Conservation (phyloP, 2,113 vertebrate species). For the Semicossyphus pulcher region DNA sequence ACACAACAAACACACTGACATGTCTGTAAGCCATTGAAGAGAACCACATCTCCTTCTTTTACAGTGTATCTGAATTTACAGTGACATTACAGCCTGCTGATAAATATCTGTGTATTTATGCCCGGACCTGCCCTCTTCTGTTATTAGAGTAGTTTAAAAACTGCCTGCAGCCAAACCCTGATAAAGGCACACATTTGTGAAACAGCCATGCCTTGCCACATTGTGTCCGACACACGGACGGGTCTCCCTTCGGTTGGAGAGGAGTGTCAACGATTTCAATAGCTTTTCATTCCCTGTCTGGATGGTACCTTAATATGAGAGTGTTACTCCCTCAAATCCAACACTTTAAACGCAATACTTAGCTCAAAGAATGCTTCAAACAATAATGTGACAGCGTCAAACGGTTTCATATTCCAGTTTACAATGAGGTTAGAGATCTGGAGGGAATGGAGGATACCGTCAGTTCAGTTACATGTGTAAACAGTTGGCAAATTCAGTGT, state of each 20-base stretch:
- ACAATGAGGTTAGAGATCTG: conserved; percentile 29
- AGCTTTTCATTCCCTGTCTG: conserved; percentile 21
- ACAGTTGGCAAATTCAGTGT: conserved; percentile 64
- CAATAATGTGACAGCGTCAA: conserved; percentile 1
- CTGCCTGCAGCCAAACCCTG: conserved; percentile 64
- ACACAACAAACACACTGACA: conserved; percentile 52
- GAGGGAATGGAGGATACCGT: conserved; percentile 31
- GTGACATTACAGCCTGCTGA: conserved; percentile 58
- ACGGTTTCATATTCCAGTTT: conserved; percentile 42
- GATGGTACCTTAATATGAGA: conserved; percentile 1
- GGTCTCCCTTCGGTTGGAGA: conserved; percentile 27
- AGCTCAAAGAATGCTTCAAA: conserved; percentile 27
- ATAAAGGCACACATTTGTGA: conserved; percentile 80
- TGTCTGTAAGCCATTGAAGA: conserved; percentile 33
- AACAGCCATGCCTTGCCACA: conserved; percentile 58
- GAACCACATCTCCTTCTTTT: conserved; percentile 34
- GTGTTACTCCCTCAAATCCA: conserved; percentile 26
- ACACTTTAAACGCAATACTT: conserved; percentile 23
- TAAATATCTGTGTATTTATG: conserved; percentile 52
- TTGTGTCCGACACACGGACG: conserved; percentile 23
- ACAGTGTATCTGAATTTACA: conserved; percentile 69
- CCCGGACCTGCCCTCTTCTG: conserved; percentile 30
- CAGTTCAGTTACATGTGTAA: conserved; percentile 57
- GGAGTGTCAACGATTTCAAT: conserved; percentile 1
- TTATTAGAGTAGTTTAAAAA: conserved; percentile 57